Conservation (phyloP, 2,888 invertebrate genomes). For the Mythimna pallens region DNA sequence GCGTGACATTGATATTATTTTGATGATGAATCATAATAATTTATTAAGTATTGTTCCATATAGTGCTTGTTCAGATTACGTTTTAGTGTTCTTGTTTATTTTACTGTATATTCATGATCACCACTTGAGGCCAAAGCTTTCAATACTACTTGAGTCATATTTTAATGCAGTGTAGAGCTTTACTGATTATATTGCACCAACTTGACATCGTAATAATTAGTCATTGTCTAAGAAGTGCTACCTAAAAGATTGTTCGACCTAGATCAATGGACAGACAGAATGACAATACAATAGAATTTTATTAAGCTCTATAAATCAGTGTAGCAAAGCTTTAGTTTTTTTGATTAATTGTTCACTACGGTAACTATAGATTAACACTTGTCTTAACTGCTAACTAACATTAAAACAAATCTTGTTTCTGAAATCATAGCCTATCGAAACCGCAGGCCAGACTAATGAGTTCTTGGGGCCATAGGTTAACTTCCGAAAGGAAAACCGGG, state of each 20-base stretch:
- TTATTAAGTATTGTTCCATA: slow-evolving; percentile 50
- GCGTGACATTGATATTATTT: slow-evolving; percentile 61
- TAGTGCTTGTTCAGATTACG: neutral
- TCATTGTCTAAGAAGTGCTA: slow-evolving; percentile 19
- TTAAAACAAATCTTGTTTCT: neutral
- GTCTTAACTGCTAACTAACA: slow-evolving; percentile 12
- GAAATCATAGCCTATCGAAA: neutral
- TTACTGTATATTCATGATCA: slow-evolving; percentile 5
- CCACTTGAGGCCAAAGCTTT: slow-evolving; percentile 17
- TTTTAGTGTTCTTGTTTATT: slow-evolving; percentile 25
- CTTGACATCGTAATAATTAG: slow-evolving; percentile 27
- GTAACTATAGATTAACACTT: neutral
- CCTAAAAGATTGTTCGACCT: slow-evolving; percentile 15
- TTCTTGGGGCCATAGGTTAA: no score
- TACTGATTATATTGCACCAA: neutral
- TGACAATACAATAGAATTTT: slow-evolving; percentile 34
- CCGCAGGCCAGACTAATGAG: neutral
- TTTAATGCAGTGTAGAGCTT: neutral
- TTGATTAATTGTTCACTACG: neutral
- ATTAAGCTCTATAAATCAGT: slow-evolving; percentile 19
- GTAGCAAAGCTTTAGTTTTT: neutral
- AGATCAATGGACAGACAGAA: slow-evolving; percentile 29
- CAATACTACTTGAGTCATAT: neutral
- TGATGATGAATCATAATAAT: slow-evolving; percentile 57
- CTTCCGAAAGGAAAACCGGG: no score